Conservation (phyloP, 2,888 invertebrate species). For the Cryptosula pallasiana region DNA sequence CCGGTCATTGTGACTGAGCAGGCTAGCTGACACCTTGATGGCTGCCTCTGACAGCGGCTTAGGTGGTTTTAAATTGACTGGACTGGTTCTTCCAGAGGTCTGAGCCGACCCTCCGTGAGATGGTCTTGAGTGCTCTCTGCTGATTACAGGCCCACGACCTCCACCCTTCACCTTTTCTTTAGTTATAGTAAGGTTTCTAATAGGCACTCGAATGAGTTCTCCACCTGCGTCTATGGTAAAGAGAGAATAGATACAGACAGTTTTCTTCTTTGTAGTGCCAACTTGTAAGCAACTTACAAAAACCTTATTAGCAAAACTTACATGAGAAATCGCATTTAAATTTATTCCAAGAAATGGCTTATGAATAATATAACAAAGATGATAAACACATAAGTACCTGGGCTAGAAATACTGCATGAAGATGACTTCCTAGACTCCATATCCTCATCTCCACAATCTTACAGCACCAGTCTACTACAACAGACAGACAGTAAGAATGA, state of each 20-base stretch:
- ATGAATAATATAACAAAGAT: too few relatives aligned
- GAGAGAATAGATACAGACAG: too few relatives aligned
- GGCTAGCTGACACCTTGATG: constrained; percentile 10
- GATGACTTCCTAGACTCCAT: neutral
- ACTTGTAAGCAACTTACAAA: too few relatives aligned
- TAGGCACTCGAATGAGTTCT: constrained; percentile 44
- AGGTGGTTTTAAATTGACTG: neutral
- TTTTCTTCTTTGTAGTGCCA: too few relatives aligned
- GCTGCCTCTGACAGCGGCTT: constrained; percentile 16
- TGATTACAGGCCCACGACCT: constrained; percentile 5
- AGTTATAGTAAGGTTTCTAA: constrained; percentile 37
- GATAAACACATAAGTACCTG: too few relatives aligned
- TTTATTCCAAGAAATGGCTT: too few relatives aligned
- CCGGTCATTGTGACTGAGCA: constrained; percentile 11
- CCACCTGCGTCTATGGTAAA: neutral
- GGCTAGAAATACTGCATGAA: neutral
- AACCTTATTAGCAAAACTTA: too few relatives aligned
- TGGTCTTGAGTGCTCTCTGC: constrained; percentile 5
- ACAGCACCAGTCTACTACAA: too few relatives aligned
- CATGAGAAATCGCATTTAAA: too few relatives aligned
- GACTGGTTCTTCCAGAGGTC: constrained; percentile 12
- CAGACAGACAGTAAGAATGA: too few relatives aligned
- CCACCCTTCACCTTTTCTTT: constrained; percentile 33
- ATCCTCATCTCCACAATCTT: neutral
- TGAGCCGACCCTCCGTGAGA: constrained; percentile 11